Conservation (phyloP, 2,113 vertebrate species). For the Coryphaenoides rupestris region DNA sequence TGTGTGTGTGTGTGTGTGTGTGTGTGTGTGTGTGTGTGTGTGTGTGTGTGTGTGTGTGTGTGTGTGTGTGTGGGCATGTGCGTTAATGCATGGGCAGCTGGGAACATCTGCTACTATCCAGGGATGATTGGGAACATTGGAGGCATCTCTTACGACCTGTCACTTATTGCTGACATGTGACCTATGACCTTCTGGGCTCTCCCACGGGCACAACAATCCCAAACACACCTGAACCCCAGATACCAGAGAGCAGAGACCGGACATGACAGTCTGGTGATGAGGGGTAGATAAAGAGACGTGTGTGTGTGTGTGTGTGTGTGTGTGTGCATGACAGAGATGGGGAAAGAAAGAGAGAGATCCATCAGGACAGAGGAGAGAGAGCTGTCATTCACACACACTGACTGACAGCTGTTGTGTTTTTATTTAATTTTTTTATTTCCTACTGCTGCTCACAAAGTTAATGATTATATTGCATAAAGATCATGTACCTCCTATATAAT, state of each 20-base stretch:
- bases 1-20: constrained; percentile 10
- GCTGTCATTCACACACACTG: constrained; percentile 54
- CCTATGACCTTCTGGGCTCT: constrained; percentile 73
- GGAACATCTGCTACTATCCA: constrained; percentile 52
- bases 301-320: no score
- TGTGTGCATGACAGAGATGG: no score
- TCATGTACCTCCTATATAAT: no score
- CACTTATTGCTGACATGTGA: constrained; percentile 61
- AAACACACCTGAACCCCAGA: constrained; percentile 61
- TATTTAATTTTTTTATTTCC: constrained; percentile 61
- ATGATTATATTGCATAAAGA: no score
- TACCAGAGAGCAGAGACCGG: no score
- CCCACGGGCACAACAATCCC: constrained; percentile 66
- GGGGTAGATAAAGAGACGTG: constrained; percentile 28
- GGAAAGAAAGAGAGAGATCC: constrained; percentile 4
- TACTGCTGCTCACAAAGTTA: no score
- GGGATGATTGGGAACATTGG: constrained; percentile 11
- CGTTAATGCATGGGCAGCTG: constrained; percentile 13
- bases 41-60: constrained; percentile 3
- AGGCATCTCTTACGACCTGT: constrained; percentile 24
- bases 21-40: constrained; percentile 6
- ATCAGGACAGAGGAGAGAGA: constrained; percentile 2
- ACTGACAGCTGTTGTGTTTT: constrained; percentile 48
- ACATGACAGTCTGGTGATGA: background rate
- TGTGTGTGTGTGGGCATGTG: constrained; percentile 7